Percentiles rank a stretch among this genome's conserved stretches.
Conservation (phyloP, 2,888 invertebrate species). For the Halocaridina rubra region DNA sequence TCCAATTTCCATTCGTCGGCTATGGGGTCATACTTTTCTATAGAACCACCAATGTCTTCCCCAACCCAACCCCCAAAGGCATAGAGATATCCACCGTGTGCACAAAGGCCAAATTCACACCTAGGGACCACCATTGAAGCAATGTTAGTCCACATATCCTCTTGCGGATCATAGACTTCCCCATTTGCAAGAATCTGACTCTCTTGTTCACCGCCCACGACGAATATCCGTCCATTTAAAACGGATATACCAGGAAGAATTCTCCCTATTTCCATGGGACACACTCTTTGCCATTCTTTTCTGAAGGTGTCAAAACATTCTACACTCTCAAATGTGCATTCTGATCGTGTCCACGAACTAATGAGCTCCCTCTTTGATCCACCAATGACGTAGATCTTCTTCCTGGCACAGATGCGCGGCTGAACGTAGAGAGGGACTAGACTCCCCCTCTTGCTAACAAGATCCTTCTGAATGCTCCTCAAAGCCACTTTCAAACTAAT, state of each 20-base stretch:
- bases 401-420: constrained; percentile 86
- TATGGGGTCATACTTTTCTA: constrained; percentile 87
- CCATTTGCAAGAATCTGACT: constrained; percentile 89
- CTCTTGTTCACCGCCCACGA: constrained; percentile 91
- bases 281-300: constrained; percentile 84
- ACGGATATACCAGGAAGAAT: constrained; percentile 89
- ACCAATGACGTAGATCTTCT: constrained; percentile 88
- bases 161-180: constrained; percentile 73
- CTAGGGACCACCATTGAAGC: constrained; percentile 84
- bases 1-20: constrained; percentile 81
- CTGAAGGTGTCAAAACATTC: constrained; percentile 84
- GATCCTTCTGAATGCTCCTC: constrained; percentile 76
- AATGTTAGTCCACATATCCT: constrained; percentile 73
- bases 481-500: constrained; percentile 82
- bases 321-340: constrained; percentile 85
- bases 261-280: constrained; percentile 85
- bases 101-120: constrained; percentile 90
- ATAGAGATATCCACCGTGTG: constrained; percentile 83
- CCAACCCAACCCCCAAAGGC: constrained; percentile 96
- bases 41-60: constrained; percentile 87
- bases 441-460: constrained; percentile 81
- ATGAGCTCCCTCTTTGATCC: constrained; percentile 84
- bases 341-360: constrained; percentile 78
- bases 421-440: constrained; percentile 77
- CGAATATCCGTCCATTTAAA: constrained; percentile 86